A percentile compares a stretch with the other conserved stretches of the same genome.
These are phyloP conservation scores for Autographa gamma DNA, from an alignment of 2,888 invertebrate species.

Conservation along the genomic window DNA sequence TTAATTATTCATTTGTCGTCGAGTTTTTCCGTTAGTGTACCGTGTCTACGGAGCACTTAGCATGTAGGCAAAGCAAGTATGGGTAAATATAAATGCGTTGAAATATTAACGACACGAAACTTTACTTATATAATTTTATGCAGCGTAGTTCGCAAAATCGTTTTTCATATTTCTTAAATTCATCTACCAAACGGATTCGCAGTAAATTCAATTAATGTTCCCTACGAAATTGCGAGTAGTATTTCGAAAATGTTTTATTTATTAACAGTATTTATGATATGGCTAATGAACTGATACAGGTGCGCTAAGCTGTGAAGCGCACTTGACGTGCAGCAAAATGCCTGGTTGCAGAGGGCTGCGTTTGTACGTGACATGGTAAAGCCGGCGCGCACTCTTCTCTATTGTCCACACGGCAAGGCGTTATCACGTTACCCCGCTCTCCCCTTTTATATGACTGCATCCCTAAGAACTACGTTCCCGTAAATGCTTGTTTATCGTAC, in stretches of 20 bases:
- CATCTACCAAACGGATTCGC: too few species aligned
- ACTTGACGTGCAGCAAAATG: constrained; percentile 47
- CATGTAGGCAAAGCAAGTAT: not conserved
- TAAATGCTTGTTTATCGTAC: constrained; percentile 57
- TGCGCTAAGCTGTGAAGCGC: constrained; percentile 25
- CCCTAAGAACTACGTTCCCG: constrained; percentile 57
- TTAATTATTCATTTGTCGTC: constrained; percentile 12
- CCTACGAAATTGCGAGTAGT: not conserved
- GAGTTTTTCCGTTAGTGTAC: not conserved
- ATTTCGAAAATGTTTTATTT: not conserved
- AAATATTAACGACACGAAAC: not conserved
- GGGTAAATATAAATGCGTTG: not conserved
- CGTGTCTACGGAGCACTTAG: not conserved
- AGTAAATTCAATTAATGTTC: not conserved
- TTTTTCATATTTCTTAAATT: too few species aligned
- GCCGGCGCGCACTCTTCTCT: constrained; percentile 56
- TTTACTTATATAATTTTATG: not conserved
- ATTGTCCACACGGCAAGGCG: constrained; percentile 68
- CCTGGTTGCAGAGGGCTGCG: constrained; percentile 38
- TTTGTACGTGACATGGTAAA: constrained; percentile 57
- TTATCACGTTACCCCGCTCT: constrained; percentile 68
- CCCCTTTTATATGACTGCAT: constrained; percentile 67
- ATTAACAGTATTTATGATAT: not conserved
- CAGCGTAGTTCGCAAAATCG: not conserved
- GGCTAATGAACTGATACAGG: constrained; percentile 34